phyloP scores from a whole-genome alignment of 2,113 vertebrate genomes.

The Herpetotheres cachinnans region DNA sequence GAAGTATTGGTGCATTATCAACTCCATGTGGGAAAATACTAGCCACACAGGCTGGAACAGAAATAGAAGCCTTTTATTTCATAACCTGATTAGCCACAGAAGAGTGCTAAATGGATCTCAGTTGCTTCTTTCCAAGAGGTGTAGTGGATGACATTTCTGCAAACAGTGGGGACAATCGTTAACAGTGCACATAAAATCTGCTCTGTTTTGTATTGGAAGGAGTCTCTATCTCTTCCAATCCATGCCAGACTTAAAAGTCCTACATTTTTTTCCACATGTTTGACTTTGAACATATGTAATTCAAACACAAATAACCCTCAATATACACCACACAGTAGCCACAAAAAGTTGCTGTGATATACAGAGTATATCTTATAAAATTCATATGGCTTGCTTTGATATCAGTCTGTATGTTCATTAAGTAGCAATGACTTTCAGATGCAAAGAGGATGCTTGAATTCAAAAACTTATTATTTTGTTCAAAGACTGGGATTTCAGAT shows the following conservation, averaged over 20 bases:
- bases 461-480: neutral
- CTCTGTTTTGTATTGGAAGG: neutral
- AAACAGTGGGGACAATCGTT: rapidly evolving
- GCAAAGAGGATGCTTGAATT: neutral
- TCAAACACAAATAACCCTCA: neutral
- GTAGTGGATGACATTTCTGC: neutral
- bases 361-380: neutral
- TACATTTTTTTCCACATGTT: neutral
- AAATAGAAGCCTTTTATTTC: neutral
- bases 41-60: neutral
- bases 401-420: neutral
- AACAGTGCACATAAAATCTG: neutral
- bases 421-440: neutral
- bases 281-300: neutral
- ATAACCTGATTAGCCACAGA: neutral
- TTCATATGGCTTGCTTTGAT: neutral
- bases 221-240: neutral
- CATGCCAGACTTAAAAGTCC: neutral
- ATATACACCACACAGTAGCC: neutral
- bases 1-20: neutral
- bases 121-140: neutral
- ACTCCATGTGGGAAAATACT: neutral
- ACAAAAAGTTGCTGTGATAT: neutral
- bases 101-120: neutral
- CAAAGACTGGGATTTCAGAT: neutral